phyloP scores from a whole-genome alignment of 53 echinoderm and acorn worm species.

The Patiria pectinifera region DNA sequence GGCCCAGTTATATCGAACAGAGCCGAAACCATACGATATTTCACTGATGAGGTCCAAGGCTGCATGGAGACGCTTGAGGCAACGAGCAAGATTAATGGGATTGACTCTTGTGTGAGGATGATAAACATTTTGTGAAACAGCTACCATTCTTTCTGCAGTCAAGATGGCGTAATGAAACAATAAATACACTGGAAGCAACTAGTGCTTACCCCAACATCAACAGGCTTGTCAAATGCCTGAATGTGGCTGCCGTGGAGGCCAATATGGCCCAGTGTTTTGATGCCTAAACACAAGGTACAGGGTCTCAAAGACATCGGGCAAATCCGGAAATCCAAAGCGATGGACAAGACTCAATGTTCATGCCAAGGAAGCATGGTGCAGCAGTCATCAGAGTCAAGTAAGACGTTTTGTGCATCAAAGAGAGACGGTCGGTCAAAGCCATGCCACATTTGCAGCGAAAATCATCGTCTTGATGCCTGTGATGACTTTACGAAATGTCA shows the following conservation, averaged over 20 bases:
- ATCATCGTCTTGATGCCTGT: conserved; percentile 12
- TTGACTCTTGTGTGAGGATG: conserved; percentile 20
- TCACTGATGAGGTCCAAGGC: conserved; percentile 64
- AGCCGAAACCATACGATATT: conserved; percentile 35
- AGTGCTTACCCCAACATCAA: not conserved
- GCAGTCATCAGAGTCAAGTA: not conserved
- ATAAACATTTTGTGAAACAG: not conserved
- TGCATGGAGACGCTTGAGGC: conserved; percentile 60
- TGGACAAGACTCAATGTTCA: not conserved
- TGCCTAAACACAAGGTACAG: not conserved
- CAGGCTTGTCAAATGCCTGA: conserved; percentile 31
- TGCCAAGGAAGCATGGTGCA: not conserved
- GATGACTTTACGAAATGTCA: conserved; percentile 43
- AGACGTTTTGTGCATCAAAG: not conserved
- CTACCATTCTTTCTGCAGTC: conserved; percentile 39
- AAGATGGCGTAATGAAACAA: conserved; percentile 41
- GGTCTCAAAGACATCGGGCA: not conserved
- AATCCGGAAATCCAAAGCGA: conserved; percentile 1
- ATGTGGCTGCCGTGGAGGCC: conserved; percentile 27
- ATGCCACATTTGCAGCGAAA: not conserved
- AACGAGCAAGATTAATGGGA: conserved; percentile 33
- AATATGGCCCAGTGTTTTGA: conserved; percentile 33
- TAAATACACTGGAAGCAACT: not conserved
- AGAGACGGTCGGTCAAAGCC: not conserved
- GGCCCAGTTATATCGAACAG: conserved; percentile 28